Percentiles rank a stretch among this genome's conserved stretches.
Evolutionary conservation across 2,113 vertebrate species (phyloP).

Genomic region (Myrmecophaga tridactyla): DNA sequence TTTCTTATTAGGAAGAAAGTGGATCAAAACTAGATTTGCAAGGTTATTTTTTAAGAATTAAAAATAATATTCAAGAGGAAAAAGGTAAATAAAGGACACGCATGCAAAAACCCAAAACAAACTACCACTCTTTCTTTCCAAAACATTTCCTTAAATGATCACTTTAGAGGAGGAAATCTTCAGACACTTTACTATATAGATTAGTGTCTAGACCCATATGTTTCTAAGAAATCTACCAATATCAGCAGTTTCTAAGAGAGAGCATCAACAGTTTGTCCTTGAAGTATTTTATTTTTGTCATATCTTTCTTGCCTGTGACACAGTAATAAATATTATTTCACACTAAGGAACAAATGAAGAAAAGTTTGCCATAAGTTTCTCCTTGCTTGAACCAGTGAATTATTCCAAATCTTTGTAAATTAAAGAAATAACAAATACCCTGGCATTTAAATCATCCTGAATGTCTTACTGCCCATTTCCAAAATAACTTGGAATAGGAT

Average conservation of each 20-base stretch:
- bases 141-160: slow-evolving; percentile 31
- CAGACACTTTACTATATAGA: not conserved
- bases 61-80: slow-evolving; percentile 31
- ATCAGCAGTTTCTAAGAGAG: slow-evolving; percentile 20
- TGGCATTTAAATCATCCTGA: not conserved
- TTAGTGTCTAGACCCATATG: not conserved
- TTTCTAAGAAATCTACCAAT: not conserved
- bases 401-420: slow-evolving; percentile 21
- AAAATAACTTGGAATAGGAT: slow-evolving; percentile 26
- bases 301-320: not conserved
- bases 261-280: not conserved
- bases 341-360: not conserved
- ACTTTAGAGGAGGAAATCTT: slow-evolving; percentile 14
- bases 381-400: slow-evolving; percentile 6
- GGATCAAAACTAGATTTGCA: not conserved
- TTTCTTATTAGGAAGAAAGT: slow-evolving; percentile 13
- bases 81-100: slow-evolving; percentile 24
- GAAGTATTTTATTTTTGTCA: not conserved
- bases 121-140: not conserved
- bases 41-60: slow-evolving; percentile 9
- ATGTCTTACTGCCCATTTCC: not conserved
- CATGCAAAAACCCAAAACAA: slow-evolving; percentile 7
- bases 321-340: slow-evolving; percentile 24
- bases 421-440: slow-evolving; percentile 6
- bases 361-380: not conserved